Percentiles rank a stretch among this genome's conserved stretches.
These are phyloP conservation scores for Xiphias gladius DNA, from an alignment of 2,113 vertebrate genomes.

Conservation along the genomic window DNA sequence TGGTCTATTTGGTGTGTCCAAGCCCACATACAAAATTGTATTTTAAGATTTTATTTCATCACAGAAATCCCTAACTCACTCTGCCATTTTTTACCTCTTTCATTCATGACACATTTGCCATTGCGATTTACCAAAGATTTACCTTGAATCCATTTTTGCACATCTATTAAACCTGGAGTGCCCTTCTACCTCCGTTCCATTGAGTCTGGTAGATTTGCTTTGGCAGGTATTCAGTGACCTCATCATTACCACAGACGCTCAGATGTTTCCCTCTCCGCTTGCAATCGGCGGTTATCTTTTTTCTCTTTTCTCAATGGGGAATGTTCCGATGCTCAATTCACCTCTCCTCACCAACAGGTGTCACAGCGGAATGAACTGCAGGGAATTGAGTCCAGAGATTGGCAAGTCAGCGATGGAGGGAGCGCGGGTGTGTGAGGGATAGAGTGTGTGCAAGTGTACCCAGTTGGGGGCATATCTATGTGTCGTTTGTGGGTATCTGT, in stretches of 20 bases:
- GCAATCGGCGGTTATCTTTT: conserved; percentile 66
- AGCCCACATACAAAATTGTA: background rate
- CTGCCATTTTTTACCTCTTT: conserved; percentile 12
- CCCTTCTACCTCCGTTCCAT: conserved; percentile 39
- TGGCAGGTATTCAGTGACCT: conserved; percentile 71
- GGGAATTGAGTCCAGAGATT: conserved; percentile 67
- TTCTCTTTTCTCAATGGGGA: conserved; percentile 53
- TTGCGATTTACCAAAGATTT: conserved; percentile 41
- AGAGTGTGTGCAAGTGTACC: conserved; percentile 39
- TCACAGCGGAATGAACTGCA: conserved; percentile 68
- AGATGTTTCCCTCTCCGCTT: conserved; percentile 44
- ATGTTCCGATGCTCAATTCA: conserved; percentile 61
- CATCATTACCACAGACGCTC: conserved; percentile 52
- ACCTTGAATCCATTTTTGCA: conserved; percentile 56
- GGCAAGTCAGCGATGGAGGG: conserved; percentile 21
- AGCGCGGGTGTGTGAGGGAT: conserved; percentile 21
- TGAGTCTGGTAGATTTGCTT: conserved; percentile 69
- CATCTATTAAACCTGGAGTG: conserved; percentile 59
- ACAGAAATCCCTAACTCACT: conserved; percentile 2
- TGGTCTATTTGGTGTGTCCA: conserved; percentile 9
- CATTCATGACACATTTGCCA: conserved; percentile 22
- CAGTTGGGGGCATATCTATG: conserved; percentile 16
- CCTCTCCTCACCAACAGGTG: conserved; percentile 66
- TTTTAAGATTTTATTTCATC: conserved; percentile 7
- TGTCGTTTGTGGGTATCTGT: conserved; percentile 24